phyloP scores from a whole-genome alignment of 2,113 vertebrate species.

The Empidonax traillii region DNA sequence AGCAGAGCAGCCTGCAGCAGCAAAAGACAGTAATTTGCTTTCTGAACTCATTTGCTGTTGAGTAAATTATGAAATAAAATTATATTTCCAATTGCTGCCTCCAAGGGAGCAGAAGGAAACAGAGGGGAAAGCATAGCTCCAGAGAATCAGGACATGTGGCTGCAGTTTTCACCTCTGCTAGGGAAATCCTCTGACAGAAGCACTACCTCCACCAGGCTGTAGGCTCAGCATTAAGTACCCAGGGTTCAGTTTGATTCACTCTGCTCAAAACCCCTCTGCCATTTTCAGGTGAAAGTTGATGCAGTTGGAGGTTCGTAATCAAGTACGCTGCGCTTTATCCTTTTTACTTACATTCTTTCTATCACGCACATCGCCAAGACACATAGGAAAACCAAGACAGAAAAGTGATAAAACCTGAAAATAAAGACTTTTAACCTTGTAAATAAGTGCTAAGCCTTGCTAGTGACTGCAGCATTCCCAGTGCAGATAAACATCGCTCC shows the following conservation, averaged over 20 bases:
- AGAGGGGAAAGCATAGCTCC: neutral
- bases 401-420: neutral
- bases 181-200: neutral
- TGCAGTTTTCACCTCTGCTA: neutral
- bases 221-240: neutral
- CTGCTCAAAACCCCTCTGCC: neutral
- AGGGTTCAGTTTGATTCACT: neutral
- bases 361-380: neutral
- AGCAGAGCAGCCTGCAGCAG: neutral
- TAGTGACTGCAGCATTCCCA: neutral
- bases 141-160: neutral
- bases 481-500: neutral
- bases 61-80: slow-evolving; percentile 3
- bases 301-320: neutral
- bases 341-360: neutral
- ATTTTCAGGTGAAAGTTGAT: neutral
- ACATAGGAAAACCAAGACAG: neutral
- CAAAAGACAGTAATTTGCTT: neutral
- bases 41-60: neutral
- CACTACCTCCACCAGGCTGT: neutral
- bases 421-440: neutral
- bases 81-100: neutral
- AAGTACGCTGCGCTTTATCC: accelerated
- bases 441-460: neutral
- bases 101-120: neutral